A percentile compares a stretch with the other conserved stretches of the same genome.
These are phyloP conservation scores for Astreopora myriophthalma DNA, from an alignment of 64 coral and sea anemone genomes.

Conservation along the genomic window DNA sequence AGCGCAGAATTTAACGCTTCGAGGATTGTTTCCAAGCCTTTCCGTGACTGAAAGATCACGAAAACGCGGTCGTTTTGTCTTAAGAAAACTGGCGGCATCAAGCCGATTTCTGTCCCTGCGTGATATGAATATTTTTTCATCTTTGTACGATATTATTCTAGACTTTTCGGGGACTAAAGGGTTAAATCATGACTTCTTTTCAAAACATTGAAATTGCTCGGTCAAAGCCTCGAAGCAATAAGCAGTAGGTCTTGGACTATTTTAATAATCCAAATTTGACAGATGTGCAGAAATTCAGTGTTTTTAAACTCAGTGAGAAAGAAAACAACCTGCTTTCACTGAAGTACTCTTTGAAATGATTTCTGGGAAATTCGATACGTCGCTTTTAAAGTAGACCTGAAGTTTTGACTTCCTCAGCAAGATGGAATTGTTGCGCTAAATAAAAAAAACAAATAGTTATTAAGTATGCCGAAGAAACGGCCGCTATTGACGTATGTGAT, in stretches of 20 bases:
- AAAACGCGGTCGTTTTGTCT: neutral
- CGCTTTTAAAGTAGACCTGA: neutral
- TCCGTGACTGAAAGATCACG: neutral
- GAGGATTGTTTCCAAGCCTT: neutral
- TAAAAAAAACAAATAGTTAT: neutral
- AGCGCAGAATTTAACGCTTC: neutral
- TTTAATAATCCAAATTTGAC: neutral
- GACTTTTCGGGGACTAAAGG: neutral
- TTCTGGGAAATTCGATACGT: neutral
- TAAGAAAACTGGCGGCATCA: neutral
- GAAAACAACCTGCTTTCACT: neutral
- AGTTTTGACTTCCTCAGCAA: neutral
- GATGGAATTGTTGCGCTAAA: neutral
- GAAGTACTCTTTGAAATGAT: neutral
- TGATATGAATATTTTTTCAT: neutral
- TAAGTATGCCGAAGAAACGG: neutral
- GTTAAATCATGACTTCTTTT: neutral
- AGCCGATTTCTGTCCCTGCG: constrained; percentile 2
- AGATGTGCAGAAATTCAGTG: neutral
- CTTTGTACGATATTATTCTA: neutral
- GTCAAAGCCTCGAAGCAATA: neutral
- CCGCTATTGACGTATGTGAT: too few species aligned
- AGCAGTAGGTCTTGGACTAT: neutral
- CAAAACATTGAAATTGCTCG: neutral
- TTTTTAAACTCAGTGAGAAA: neutral